phyloP scores from a whole-genome alignment of 2,113 vertebrate species.

The Maylandia zebra region DNA sequence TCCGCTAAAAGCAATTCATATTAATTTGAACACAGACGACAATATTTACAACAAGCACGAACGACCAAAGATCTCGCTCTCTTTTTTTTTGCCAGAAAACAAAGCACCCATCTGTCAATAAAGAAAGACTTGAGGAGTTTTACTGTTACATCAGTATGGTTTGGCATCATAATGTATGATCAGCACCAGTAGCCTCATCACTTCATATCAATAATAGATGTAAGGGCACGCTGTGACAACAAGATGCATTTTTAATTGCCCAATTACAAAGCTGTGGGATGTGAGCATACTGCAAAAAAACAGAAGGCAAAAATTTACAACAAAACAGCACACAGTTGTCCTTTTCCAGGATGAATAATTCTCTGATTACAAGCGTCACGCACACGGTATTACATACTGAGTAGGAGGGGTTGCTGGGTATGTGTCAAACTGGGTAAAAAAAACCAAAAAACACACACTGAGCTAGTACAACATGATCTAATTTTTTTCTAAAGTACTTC shows the following conservation, averaged over 20 bases:
- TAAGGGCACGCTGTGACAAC: conserved; percentile 46
- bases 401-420: neutral
- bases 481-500: neutral
- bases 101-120: conserved; percentile 42
- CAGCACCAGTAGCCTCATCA: conserved; percentile 37
- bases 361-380: neutral
- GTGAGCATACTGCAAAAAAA: neutral
- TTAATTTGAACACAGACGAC: conserved; percentile 12
- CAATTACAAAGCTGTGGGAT: conserved; percentile 28
- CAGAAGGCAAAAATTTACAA: conserved; percentile 29
- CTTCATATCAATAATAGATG: conserved; percentile 55
- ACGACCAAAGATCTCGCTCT: neutral
- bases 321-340: conserved; percentile 1
- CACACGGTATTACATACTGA: neutral
- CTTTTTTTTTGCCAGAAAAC: neutral
- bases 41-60: conserved; percentile 14
- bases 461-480: neutral
- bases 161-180: conserved; percentile 15
- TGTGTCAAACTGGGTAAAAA: neutral
- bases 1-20: conserved; percentile 21
- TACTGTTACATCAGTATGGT: neutral
- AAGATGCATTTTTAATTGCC: conserved; percentile 60
- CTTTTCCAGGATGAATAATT: neutral
- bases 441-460: accelerated
- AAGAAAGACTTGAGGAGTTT: neutral